These are phyloP conservation scores for Thereva unica DNA, from an alignment of 2,888 invertebrate species.

Conservation along the genomic window DNA sequence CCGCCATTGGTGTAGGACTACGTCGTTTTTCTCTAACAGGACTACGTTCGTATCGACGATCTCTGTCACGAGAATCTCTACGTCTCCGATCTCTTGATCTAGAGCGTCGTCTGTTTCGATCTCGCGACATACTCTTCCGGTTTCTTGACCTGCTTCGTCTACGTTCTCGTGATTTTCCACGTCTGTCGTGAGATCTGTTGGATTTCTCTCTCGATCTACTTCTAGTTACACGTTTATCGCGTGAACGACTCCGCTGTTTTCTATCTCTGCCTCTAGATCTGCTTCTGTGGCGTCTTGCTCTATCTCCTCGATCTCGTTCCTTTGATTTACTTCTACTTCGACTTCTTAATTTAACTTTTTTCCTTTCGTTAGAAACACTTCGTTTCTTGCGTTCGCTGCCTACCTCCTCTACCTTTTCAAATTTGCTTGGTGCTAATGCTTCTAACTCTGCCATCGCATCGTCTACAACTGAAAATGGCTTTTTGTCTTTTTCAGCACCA, in stretches of 20 bases:
- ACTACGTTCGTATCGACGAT: constrained; percentile 19
- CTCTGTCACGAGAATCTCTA: constrained; percentile 29
- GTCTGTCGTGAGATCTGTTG: constrained; percentile 45
- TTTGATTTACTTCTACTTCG: constrained; percentile 38
- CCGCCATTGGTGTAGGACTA: constrained; percentile 60
- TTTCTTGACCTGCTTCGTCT: constrained; percentile 42
- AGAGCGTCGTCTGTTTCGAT: constrained; percentile 36
- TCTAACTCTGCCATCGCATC: constrained; percentile 86
- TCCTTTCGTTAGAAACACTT: constrained; percentile 44
- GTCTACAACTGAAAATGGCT: constrained; percentile 64
- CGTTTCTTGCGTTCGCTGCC: constrained; percentile 48
- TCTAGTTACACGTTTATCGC: constrained; percentile 47
- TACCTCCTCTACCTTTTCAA: constrained; percentile 46
- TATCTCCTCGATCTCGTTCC: constrained; percentile 25
- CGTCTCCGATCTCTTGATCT: constrained; percentile 46
- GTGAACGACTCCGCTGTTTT: constrained; percentile 47
- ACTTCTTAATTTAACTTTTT: constrained; percentile 37
- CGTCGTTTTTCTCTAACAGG: constrained; percentile 49
- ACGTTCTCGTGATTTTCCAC: constrained; percentile 27
- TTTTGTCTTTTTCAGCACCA: constrained; percentile 53
- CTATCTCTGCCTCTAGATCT: constrained; percentile 48
- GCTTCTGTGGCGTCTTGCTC: constrained; percentile 45
- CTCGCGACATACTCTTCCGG: constrained; percentile 50
- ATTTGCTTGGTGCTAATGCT: constrained; percentile 75
- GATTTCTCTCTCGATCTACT: constrained; percentile 46